Conservation (phyloP, 2,797 vertebrate genomes). For the Sebastes oblongus region DNA sequence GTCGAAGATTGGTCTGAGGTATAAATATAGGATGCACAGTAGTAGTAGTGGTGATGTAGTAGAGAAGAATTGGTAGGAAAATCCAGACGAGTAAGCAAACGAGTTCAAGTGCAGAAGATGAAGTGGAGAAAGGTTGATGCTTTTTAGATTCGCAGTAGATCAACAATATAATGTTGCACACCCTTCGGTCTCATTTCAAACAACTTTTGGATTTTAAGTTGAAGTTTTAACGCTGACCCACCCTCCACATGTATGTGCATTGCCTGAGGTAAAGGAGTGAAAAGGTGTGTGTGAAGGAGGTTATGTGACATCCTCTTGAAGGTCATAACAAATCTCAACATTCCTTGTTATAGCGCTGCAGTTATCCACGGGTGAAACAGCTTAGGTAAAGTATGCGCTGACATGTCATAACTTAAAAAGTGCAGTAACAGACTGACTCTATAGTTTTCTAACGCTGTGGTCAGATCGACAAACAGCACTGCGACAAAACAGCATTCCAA, state of each 20-base stretch:
- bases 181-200: constrained; percentile 11
- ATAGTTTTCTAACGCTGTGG: not conserved
- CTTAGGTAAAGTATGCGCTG: not conserved
- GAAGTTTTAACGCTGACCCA: constrained; percentile 24
- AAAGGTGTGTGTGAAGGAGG: not conserved
- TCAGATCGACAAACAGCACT: not conserved
- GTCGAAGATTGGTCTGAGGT: not conserved
- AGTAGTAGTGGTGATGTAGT: not conserved
- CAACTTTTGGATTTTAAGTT: not conserved
- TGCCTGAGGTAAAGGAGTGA: constrained; percentile 21
- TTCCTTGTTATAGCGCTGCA: constrained; percentile 21
- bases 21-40: not conserved
- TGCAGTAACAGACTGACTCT: not conserved
- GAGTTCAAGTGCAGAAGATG: not conserved
- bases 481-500: not conserved
- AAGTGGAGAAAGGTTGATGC: not conserved
- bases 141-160: not conserved
- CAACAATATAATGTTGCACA: constrained; percentile 18
- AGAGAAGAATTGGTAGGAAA: not conserved
- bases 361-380: not conserved
- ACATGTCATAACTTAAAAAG: not conserved
- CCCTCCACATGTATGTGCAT: not conserved
- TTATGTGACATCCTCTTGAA: constrained; percentile 11
- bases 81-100: not conserved
- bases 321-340: constrained; percentile 27